These are phyloP conservation scores for Agrilus planipennis DNA, from an alignment of 1,140 invertebrate species.

Conservation along the genomic window DNA sequence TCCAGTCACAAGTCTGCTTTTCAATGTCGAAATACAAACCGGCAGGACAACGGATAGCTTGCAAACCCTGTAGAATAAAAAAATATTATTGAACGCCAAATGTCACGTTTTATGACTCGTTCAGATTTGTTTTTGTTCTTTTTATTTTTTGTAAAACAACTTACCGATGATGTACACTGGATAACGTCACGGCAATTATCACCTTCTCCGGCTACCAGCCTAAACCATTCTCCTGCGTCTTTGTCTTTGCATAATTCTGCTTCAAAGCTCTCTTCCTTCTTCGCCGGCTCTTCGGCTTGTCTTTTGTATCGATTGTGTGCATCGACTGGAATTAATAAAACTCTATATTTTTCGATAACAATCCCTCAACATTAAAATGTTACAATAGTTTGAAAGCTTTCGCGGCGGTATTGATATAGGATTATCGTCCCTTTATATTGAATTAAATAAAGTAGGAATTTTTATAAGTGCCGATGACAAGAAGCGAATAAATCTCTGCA, in stretches of 20 bases:
- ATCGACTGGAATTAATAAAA: not conserved
- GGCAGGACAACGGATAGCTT: slow-evolving; percentile 85
- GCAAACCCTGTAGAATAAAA: slow-evolving; percentile 54
- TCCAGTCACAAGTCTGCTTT: slow-evolving; percentile 94
- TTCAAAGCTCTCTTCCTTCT: slow-evolving; percentile 78
- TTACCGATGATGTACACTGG: slow-evolving; percentile 83
- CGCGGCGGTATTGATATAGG: no score
- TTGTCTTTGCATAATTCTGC: slow-evolving; percentile 85
- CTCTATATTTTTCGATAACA: no score
- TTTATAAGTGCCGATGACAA: no score
- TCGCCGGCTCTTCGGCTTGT: slow-evolving; percentile 44
- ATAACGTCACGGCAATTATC: slow-evolving; percentile 92
- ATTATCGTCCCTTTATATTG: no score
- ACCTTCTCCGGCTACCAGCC: slow-evolving; percentile 75
- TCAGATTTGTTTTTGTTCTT: not conserved
- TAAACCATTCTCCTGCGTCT: slow-evolving; percentile 92
- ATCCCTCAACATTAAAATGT: no score
- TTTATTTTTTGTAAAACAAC: no score
- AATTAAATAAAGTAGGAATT: no score
- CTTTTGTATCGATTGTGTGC: slow-evolving; percentile 16
- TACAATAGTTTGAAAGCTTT: no score
- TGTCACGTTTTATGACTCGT: not conserved
- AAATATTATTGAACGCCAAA: not conserved
- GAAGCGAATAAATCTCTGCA: no score
- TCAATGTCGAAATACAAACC: slow-evolving; percentile 91